Conservation (phyloP, 2,113 vertebrate genomes). For the Psilopsiagon aymara region DNA sequence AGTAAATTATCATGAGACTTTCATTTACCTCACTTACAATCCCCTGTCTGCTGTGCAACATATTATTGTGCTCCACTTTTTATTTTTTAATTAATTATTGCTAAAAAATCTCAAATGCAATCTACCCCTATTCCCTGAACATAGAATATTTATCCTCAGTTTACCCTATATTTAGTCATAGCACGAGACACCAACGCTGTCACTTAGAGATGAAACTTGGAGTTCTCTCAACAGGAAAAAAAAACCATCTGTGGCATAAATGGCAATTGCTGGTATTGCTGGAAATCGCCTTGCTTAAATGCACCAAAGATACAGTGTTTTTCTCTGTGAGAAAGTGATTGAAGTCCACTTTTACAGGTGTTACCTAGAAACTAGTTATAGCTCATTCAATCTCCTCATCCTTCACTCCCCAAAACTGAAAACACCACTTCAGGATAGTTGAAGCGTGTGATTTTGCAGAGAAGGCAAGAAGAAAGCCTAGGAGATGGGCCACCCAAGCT, state of each 20-base stretch:
- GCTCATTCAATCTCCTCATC: neutral
- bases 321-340: neutral
- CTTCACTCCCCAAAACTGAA: neutral
- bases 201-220: neutral
- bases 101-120: neutral
- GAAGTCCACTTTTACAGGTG: neutral
- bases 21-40: constrained; percentile 46
- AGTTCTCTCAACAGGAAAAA: neutral
- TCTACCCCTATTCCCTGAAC: neutral
- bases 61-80: neutral
- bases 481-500: neutral
- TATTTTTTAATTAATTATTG: neutral
- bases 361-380: neutral
- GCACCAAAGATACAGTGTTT: neutral
- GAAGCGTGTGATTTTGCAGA: neutral
- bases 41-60: neutral
- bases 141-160: neutral
- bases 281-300: neutral
- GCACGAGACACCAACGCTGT: neutral
- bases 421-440: neutral
- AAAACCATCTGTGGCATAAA: neutral
- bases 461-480: neutral
- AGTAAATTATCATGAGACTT: constrained; percentile 3
- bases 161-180: neutral
- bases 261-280: neutral